Evolutionary conservation across 2,113 vertebrate species (phyloP).

Genomic region (Salvelinus fontinalis): DNA sequence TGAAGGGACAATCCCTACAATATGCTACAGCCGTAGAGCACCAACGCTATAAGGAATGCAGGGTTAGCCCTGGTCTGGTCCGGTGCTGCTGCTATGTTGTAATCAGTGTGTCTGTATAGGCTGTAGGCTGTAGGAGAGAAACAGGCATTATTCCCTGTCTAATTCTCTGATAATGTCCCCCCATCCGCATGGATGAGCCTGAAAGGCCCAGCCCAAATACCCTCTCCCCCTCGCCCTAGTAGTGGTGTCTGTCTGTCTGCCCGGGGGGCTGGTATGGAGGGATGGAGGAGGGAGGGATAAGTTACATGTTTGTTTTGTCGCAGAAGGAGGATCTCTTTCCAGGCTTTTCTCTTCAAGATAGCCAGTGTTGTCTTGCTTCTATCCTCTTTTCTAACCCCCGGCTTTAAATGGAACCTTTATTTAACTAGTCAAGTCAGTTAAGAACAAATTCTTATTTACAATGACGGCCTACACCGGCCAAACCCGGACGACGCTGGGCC

Average conservation of each 20-base stretch:
- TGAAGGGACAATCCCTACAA: not conserved
- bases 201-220: slow-evolving; percentile 62
- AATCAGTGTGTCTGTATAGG: slow-evolving; percentile 55
- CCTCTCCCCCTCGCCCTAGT: slow-evolving; percentile 50
- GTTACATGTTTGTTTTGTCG: slow-evolving; percentile 64
- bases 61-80: slow-evolving; percentile 28
- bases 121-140: slow-evolving; percentile 25
- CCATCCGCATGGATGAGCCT: slow-evolving; percentile 74
- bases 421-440: too few species aligned
- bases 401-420: too few species aligned
- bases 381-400: slow-evolving; percentile 10
- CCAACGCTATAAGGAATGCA: slow-evolving; percentile 36
- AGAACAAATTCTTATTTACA: too few species aligned
- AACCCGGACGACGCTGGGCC: too few species aligned
- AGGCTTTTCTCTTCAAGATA: slow-evolving; percentile 52
- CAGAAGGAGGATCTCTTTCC: slow-evolving; percentile 49
- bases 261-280: slow-evolving; percentile 32
- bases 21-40: slow-evolving; percentile 9
- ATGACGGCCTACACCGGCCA: too few species aligned
- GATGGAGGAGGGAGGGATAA: slow-evolving; percentile 49
- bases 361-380: slow-evolving; percentile 24
- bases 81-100: slow-evolving; percentile 42
- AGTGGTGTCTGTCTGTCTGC: slow-evolving; percentile 49
- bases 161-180: slow-evolving; percentile 74
- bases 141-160: slow-evolving; percentile 73